Conservation (phyloP, 2,113 vertebrate genomes). For the Laterallus jamaicensis region DNA sequence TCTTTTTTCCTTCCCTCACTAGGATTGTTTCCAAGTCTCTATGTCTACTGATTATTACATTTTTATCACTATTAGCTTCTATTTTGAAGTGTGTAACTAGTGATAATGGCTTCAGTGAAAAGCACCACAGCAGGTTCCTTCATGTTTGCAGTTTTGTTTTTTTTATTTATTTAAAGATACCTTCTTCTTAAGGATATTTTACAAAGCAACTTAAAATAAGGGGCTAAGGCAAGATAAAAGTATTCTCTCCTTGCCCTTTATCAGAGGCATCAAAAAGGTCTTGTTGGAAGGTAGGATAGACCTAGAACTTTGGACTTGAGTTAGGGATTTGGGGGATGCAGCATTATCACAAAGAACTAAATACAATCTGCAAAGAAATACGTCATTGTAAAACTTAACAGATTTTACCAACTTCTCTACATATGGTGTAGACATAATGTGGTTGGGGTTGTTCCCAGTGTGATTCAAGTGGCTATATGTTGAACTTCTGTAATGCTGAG, state of each 20-base stretch:
- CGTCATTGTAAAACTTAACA: background rate
- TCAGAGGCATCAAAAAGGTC: background rate
- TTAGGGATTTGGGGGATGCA: background rate
- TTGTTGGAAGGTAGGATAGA: background rate
- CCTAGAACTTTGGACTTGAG: background rate
- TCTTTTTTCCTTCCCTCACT: too few relatives aligned
- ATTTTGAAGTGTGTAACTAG: background rate
- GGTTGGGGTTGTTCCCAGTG: background rate
- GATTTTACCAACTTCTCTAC: background rate
- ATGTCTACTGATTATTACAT: background rate
- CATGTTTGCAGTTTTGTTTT: background rate
- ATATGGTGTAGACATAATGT: background rate
- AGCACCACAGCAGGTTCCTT: background rate
- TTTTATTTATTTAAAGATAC: background rate
- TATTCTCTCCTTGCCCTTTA: background rate
- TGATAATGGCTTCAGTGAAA: background rate
- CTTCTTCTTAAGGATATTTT: background rate
- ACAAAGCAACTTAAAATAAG: background rate
- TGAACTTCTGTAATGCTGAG: background rate
- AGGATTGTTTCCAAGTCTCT: background rate
- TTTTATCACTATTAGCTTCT: background rate
- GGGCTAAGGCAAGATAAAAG: background rate
- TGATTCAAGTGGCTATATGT: background rate
- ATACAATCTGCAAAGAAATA: background rate
- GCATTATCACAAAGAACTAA: background rate